Evolutionary conservation across 2,888 invertebrate species (phyloP).

Genomic region (Andrena bicolor): DNA sequence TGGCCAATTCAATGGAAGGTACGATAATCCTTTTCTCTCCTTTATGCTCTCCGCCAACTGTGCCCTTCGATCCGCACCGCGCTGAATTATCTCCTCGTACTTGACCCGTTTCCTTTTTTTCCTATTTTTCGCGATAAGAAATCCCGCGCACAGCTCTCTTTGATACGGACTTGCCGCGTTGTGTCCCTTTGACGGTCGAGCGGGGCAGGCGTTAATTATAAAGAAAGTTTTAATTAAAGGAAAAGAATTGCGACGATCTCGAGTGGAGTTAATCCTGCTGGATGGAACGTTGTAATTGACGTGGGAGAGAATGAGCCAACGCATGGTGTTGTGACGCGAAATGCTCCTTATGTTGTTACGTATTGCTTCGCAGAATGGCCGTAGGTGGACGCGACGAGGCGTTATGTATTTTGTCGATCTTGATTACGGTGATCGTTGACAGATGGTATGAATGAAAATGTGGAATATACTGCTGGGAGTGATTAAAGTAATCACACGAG

Average conservation of each 20-base stretch:
- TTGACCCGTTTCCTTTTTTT: constrained; percentile 34
- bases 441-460: neutral
- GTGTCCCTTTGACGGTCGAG: neutral
- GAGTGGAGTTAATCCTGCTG: neutral
- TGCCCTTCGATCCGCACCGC: neutral
- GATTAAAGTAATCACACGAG: too few relatives aligned
- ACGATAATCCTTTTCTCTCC: constrained; percentile 64
- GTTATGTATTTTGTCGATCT: neutral
- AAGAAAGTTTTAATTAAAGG: constrained; percentile 9
- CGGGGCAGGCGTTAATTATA: constrained; percentile 35
- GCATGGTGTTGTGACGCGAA: neutral
- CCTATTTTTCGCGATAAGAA: constrained; percentile 27
- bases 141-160: constrained; percentile 13
- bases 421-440: neutral
- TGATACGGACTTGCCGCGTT: constrained; percentile 5
- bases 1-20: constrained; percentile 94
- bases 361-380: neutral
- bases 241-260: neutral
- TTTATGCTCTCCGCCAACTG: neutral
- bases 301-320: neutral
- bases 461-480: too few relatives aligned
- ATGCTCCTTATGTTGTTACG: neutral
- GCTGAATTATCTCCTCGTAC: constrained; percentile 28
- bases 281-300: neutral
- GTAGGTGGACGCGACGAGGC: neutral